Evolutionary conservation across 64 coral and sea anemone species (phyloP), one percentile per base, ranked within the genome.

Genomic region (Trachythela sp.): DNA sequence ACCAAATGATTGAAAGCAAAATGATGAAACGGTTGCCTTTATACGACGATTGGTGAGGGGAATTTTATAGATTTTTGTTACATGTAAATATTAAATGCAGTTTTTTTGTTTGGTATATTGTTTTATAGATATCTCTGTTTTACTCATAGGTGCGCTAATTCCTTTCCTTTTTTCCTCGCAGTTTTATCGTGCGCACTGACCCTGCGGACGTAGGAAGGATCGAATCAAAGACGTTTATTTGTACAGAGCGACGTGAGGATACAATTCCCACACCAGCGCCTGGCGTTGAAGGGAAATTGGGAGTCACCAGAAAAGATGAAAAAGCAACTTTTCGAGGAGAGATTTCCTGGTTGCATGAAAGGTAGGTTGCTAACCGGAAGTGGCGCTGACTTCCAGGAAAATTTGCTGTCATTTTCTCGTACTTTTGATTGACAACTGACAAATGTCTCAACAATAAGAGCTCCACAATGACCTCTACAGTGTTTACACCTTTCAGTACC

Each of bases 311-410:
- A 75, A 14, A 86, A 84, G n/a, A 91, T 91, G 86, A 90, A 96
- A 40, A 93, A 93, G 48, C 35, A 48, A 24, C 86, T 96, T 27
- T 80, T 38, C 33, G 89, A 83, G 58, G 92, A 96, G 24, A 91
- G 89, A 89, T 96, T 96, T 96, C 94, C 94, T 83, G 94, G 92
- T 10, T 96, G 94, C n/a, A 96, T 96, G 94, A 96, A 96, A 96
- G 94, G 94, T 96, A 27, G 9, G 84, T 64, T 8, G 22, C 24
- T 6, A 64, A 64, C 56, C 20, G 56, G 26, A 64, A 64, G 56
- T 64, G 7, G 7, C 26, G 24, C 56, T 11, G 42, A 6, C 4
- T 45, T 45, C 42, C 42, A 45, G 42, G 42, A 45, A 45, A 45
- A 45, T 45, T 45, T 45, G 4, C 11, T 45, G 42, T 6, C 42